Evolutionary conservation across 2,113 vertebrate species (phyloP), one percentile per base, ranked within the genome.

Genomic region (Anolis sagrei): DNA sequence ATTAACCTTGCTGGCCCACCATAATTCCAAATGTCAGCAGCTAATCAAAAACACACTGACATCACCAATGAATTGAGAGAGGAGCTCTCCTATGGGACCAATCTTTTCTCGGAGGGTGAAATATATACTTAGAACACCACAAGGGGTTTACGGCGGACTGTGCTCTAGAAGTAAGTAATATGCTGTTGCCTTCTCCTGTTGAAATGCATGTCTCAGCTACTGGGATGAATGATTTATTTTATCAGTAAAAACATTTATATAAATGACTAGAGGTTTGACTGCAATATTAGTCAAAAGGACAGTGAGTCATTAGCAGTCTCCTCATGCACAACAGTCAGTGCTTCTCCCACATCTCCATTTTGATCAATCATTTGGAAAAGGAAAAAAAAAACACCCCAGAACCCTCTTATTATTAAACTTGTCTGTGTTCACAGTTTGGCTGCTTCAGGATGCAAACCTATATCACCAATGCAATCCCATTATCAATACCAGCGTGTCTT

Each of bases 41-140:
- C 94, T 96, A 93, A 96, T 96, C 96, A 96, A 92, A 92, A 79
- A 76, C 91, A 92, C 93, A 72, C 94, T 96, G 96, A 95, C 95
- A 95, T 96, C 95, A 97, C 93, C 96, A 94, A 79, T 90, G 90
- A 92, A 93, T 84, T 78, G 89, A 88, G 85, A 93, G 88, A 85
- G 89, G 73, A 87, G 90, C 89, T 86, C 87, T 95, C 96, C 95
- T 79, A 0, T 85, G 95, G 94, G 95, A 95, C 86, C 84, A n/a
- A 94, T 96, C 92, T 92, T 94, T 95, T 88, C 89, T 96, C 91
- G 69, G 78, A 89, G 88, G 90, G 91, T 91, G 87, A 96, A 94
- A 89, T 90, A 94, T 91, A 7, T 91, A 70, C 93, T 95, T 88
- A 61, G 32, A 90, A 74, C 81, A 2, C 79, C 0, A 72, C 83